Evolutionary conservation across 1,140 invertebrate species (phyloP).

Genomic region (Formica exsecta): DNA sequence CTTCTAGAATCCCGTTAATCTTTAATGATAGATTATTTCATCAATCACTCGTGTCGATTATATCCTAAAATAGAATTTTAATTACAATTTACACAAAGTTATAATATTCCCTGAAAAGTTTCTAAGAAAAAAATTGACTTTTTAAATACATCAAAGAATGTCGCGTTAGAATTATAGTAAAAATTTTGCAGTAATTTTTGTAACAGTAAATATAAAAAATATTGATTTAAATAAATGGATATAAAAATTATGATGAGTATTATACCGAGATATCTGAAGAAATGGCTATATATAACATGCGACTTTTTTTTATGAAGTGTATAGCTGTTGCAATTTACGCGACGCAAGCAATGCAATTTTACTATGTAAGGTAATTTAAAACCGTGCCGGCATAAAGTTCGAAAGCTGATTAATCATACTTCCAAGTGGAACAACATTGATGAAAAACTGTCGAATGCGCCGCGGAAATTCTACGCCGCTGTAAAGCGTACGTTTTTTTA

Average conservation of each 20-base stretch:
- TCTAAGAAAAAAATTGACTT: too few species aligned
- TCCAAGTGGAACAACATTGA: conserved; percentile 10
- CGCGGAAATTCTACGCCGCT: background rate
- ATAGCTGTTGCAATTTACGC: conserved; percentile 32
- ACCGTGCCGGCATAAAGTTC: conserved; percentile 8
- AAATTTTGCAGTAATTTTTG: background rate
- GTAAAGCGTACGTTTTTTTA: background rate
- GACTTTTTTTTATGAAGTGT: background rate
- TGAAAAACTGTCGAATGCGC: conserved; percentile 41
- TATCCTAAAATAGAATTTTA: background rate
- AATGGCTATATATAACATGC: background rate
- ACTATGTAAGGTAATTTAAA: conserved; percentile 19
- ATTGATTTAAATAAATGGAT: background rate
- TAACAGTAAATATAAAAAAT: background rate
- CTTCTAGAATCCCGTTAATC: background rate
- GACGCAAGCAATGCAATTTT: conserved; percentile 35
- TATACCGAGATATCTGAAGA: background rate
- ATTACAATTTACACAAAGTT: too few species aligned
- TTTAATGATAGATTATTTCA: background rate
- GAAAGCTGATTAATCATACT: conserved; percentile 36
- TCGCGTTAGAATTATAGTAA: background rate
- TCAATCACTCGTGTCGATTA: background rate
- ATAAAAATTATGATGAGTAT: conserved; percentile 13
- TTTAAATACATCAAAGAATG: too few species aligned
- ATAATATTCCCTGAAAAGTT: too few species aligned